A percentile compares a stretch with the other conserved stretches of the same genome.
Evolutionary conservation across 2,888 invertebrate genomes (phyloP).

Genomic region (Thelaira solivaga): DNA sequence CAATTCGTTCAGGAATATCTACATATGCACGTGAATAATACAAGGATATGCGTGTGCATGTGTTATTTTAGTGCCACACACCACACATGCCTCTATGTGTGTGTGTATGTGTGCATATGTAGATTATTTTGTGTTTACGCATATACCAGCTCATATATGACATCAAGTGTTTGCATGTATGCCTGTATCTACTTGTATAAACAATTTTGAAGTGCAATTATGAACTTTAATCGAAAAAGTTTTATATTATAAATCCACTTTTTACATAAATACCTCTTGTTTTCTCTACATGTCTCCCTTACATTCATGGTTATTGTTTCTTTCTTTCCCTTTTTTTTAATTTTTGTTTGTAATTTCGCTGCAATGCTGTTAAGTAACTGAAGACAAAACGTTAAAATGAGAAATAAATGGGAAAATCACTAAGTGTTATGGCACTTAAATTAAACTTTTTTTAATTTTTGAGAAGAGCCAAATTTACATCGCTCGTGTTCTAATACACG

Average conservation of each 20-base stretch:
- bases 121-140: not conserved
- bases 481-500: not conserved
- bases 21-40: not conserved
- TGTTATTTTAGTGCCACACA: not conserved
- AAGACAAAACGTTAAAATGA: not conserved
- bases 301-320: constrained; percentile 16
- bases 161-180: not conserved
- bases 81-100: not conserved
- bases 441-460: not conserved
- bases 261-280: constrained; percentile 22
- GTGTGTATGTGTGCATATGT: not conserved
- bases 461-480: no score
- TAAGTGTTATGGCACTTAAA: not conserved
- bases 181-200: constrained; percentile 16
- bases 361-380: constrained; percentile 9
- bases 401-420: not conserved
- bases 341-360: constrained; percentile 21
- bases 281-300: not conserved
- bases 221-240: constrained; percentile 67
- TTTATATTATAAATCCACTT: constrained; percentile 55
- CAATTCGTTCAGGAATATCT: not conserved
- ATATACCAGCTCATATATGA: not conserved
- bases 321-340: no score
- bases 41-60: not conserved
- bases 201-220: constrained; percentile 63